Conservation (phyloP, 1,140 invertebrate genomes). For the Micrasema minimum region DNA sequence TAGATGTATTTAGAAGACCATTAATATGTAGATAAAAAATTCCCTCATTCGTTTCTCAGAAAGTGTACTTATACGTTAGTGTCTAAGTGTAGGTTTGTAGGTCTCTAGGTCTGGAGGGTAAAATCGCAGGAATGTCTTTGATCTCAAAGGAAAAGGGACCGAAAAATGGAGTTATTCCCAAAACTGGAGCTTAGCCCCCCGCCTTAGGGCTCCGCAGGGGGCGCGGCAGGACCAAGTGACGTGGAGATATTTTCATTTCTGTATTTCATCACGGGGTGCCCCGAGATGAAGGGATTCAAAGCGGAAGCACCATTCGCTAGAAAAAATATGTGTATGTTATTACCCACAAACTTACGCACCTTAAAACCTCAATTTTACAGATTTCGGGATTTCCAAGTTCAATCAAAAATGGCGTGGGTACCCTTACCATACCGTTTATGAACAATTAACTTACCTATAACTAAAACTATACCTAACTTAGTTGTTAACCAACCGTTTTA, state of each 20-base stretch:
- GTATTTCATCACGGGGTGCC: not conserved
- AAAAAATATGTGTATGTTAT: too few relatives aligned
- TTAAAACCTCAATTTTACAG: too few relatives aligned
- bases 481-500: too few relatives aligned
- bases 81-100: not conserved
- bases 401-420: too few relatives aligned
- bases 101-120: not conserved
- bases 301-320: too few relatives aligned
- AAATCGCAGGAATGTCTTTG: constrained; percentile 7
- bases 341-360: too few relatives aligned
- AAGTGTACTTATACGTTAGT: not conserved
- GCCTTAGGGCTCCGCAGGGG: not conserved
- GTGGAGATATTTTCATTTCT: constrained; percentile 14
- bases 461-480: too few relatives aligned
- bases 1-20: not conserved
- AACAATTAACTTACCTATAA: too few relatives aligned
- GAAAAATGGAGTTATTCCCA: not conserved
- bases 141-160: not conserved
- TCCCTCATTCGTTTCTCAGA: not conserved
- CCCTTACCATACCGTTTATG: too few relatives aligned
- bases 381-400: too few relatives aligned
- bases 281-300: not conserved
- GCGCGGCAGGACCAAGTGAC: not conserved
- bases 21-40: constrained; percentile 4
- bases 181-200: not conserved